Percentiles rank a stretch among this genome's conserved stretches.
These are phyloP conservation scores for Dryocosmus kuriphilus DNA, from an alignment of 2,888 invertebrate species.

Conservation along the genomic window DNA sequence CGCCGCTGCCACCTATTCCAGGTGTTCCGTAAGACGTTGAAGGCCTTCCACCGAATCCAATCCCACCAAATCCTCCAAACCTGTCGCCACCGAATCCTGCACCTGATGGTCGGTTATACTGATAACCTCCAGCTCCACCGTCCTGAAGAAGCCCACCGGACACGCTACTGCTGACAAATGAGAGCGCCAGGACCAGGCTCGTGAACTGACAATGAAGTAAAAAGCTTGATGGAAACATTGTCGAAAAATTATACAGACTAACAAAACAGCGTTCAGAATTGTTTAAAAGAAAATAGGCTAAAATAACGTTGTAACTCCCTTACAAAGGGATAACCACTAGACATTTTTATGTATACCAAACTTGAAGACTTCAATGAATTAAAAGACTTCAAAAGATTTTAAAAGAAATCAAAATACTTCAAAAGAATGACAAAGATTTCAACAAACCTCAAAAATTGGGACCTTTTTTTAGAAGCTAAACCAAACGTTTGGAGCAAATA, in stretches of 20 bases:
- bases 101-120: constrained; percentile 71
- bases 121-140: constrained; percentile 62
- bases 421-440: too few species aligned
- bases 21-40: constrained; percentile 50
- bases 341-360: too few species aligned
- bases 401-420: too few species aligned
- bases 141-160: constrained; percentile 69
- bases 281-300: too few species aligned
- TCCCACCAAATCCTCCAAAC: constrained; percentile 40
- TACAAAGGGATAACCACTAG: too few species aligned
- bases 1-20: constrained; percentile 46
- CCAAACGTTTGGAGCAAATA: too few species aligned
- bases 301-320: too few species aligned
- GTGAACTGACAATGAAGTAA: constrained; percentile 57
- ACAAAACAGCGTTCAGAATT: neutral
- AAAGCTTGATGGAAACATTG: neutral
- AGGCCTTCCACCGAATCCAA: constrained; percentile 49
- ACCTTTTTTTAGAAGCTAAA: too few species aligned
- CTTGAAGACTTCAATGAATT: too few species aligned
- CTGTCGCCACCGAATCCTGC: constrained; percentile 56
- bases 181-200: constrained; percentile 64
- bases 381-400: too few species aligned
- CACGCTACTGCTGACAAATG: constrained; percentile 64
- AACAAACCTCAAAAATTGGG: too few species aligned
- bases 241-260: neutral